phyloP scores from a whole-genome alignment of 2,113 vertebrate species.

The Odontophorus gujanensis region DNA sequence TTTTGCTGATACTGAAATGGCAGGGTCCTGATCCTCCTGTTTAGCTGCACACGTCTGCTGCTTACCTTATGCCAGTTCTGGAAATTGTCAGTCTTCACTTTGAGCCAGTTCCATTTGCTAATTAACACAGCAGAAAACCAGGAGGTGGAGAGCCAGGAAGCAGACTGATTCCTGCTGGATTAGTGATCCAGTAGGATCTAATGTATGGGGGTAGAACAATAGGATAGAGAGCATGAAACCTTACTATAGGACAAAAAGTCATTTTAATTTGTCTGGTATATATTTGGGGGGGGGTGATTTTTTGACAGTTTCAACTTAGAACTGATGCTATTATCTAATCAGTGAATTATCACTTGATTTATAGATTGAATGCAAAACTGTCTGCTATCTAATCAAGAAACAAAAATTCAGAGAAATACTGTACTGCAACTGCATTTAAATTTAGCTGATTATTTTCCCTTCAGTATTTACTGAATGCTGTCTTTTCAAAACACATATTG shows the following conservation, averaged over 20 bases:
- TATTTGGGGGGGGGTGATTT: not conserved
- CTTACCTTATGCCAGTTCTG: not conserved
- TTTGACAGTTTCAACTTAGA: constrained; percentile 6
- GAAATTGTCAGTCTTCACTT: not conserved
- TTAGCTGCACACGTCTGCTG: not conserved
- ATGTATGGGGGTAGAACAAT: not conserved
- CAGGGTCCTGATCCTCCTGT: not conserved
- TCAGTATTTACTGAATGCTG: not conserved
- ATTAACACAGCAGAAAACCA: not conserved
- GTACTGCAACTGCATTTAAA: constrained; percentile 6
- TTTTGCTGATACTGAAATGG: not conserved
- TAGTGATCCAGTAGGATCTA: not conserved
- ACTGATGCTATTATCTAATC: constrained; percentile 19
- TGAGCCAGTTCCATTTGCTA: not conserved
- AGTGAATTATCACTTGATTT: constrained; percentile 10
- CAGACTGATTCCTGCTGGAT: not conserved
- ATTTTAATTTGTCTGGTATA: not conserved
- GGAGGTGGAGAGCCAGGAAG: not conserved
- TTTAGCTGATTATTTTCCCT: constrained; percentile 10
- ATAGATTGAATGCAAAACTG: not conserved
- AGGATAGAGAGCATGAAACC: not conserved
- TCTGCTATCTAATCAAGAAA: constrained; percentile 26
- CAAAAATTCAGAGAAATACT: constrained; percentile 8
- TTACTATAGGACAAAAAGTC: not conserved
- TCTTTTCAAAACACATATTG: not conserved